Evolutionary conservation across 2,797 vertebrate genomes (phyloP).

Genomic region (Australoheros facetus): DNA sequence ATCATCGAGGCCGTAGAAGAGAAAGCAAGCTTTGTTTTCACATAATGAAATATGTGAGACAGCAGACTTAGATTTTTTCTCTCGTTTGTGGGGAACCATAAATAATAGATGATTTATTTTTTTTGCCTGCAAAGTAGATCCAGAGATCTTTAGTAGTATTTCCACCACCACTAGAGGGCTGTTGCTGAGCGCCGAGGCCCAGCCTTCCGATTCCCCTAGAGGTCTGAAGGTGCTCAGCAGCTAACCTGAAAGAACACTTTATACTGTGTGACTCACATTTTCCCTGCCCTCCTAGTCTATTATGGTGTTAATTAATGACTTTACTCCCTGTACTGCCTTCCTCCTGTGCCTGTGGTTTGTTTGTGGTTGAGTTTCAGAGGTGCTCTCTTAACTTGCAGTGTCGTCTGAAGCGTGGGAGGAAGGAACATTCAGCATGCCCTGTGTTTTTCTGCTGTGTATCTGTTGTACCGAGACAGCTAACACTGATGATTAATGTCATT

Average conservation of each 20-base stretch:
- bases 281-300: constrained; percentile 15
- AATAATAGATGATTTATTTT: neutral
- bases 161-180: constrained; percentile 42
- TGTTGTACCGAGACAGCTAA: neutral
- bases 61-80: fast-evolving
- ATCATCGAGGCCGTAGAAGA: neutral
- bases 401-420: neutral
- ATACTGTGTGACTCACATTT: constrained; percentile 38
- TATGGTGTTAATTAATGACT: constrained; percentile 25
- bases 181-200: constrained; percentile 33
- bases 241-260: constrained; percentile 29
- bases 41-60: neutral
- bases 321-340: neutral
- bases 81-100: neutral
- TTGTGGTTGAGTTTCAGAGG: neutral
- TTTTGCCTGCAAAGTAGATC: neutral
- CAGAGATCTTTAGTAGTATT: neutral
- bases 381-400: neutral
- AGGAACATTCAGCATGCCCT: neutral
- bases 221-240: constrained; percentile 50
- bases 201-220: constrained; percentile 15
- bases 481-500: constrained; percentile 23
- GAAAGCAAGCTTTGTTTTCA: neutral
- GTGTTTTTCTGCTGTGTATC: neutral
- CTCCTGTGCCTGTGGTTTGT: neutral